Evolutionary conservation across 1,140 invertebrate genomes (phyloP).

Genomic region (Oryctes rhinoceros): DNA sequence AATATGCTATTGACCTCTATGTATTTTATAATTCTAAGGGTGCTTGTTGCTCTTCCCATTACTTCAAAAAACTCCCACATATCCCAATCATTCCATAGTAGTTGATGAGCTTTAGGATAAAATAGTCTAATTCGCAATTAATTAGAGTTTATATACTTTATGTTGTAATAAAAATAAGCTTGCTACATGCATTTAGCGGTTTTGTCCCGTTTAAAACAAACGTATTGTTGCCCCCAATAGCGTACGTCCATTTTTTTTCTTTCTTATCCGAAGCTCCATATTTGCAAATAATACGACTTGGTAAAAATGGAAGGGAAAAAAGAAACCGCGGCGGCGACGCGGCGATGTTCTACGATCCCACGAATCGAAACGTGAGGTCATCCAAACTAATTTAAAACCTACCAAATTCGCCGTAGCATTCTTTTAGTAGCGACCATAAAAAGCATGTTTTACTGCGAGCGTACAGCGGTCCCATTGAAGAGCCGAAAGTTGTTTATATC

Average conservation of each 20-base stretch:
- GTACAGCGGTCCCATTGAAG: conserved; percentile 38
- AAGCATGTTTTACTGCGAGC: conserved; percentile 40
- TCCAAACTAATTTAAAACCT: conserved; percentile 38
- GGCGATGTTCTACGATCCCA: conserved; percentile 9
- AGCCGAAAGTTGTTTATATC: conserved; percentile 41
- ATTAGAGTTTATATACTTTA: too few relatives aligned
- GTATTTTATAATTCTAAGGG: too few relatives aligned
- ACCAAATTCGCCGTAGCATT: conserved; percentile 41
- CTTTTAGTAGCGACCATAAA: conserved; percentile 41
- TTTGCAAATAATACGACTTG: neutral
- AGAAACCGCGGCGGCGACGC: neutral
- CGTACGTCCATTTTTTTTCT: too few relatives aligned
- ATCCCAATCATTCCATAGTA: too few relatives aligned
- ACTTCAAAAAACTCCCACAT: too few relatives aligned
- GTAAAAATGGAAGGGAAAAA: neutral
- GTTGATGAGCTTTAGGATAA: too few relatives aligned
- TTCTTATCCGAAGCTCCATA: neutral
- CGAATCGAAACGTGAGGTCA: conserved; percentile 40
- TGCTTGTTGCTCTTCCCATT: too few relatives aligned
- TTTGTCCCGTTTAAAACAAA: too few relatives aligned
- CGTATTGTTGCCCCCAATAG: neutral
- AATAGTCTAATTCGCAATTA: too few relatives aligned
- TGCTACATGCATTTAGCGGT: too few relatives aligned
- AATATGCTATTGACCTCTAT: too few relatives aligned
- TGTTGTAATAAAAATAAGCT: too few relatives aligned